phyloP scores from a whole-genome alignment of 2,797 vertebrate genomes.

The Zenarchopterus dispar region DNA sequence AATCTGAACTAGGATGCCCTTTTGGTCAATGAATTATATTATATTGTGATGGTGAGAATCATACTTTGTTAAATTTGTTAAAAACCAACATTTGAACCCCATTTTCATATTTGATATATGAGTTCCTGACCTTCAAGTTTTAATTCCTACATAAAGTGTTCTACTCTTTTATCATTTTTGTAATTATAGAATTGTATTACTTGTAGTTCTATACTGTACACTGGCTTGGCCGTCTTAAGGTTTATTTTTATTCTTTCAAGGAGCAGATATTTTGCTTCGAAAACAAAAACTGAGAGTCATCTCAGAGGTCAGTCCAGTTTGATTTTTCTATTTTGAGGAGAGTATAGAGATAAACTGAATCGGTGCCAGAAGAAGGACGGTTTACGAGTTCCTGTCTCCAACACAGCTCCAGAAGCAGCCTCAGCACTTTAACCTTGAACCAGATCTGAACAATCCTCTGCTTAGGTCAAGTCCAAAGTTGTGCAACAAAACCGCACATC shows the following conservation, averaged over 20 bases:
- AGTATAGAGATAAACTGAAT: slow-evolving; percentile 25
- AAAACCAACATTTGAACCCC: too few relatives aligned
- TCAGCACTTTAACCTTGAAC: slow-evolving; percentile 1
- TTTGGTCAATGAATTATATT: too few relatives aligned
- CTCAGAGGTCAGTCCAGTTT: slow-evolving; percentile 38
- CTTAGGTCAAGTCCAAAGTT: slow-evolving; percentile 54
- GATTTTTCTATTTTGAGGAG: slow-evolving; percentile 61
- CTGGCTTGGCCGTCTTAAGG: too few relatives aligned
- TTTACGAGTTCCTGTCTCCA: slow-evolving; percentile 34
- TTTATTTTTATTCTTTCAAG: too few relatives aligned
- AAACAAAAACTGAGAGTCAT: background rate
- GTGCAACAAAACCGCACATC: slow-evolving; percentile 34
- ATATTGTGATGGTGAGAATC: too few relatives aligned
- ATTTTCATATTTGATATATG: too few relatives aligned
- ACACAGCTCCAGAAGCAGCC: slow-evolving; percentile 9
- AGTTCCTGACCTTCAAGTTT: too few relatives aligned
- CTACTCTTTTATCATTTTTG: background rate
- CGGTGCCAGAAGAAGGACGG: slow-evolving; percentile 12
- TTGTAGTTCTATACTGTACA: background rate
- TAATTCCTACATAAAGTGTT: too few relatives aligned
- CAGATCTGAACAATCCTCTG: slow-evolving; percentile 34
- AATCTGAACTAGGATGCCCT: background rate
- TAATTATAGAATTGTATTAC: slow-evolving; percentile 6
- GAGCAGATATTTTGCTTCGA: too few relatives aligned
- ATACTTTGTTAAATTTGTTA: too few relatives aligned